Percentiles rank a stretch among this genome's conserved stretches.
phyloP scores from a whole-genome alignment of 2,888 invertebrate genomes.

The Aphodius granarius region DNA sequence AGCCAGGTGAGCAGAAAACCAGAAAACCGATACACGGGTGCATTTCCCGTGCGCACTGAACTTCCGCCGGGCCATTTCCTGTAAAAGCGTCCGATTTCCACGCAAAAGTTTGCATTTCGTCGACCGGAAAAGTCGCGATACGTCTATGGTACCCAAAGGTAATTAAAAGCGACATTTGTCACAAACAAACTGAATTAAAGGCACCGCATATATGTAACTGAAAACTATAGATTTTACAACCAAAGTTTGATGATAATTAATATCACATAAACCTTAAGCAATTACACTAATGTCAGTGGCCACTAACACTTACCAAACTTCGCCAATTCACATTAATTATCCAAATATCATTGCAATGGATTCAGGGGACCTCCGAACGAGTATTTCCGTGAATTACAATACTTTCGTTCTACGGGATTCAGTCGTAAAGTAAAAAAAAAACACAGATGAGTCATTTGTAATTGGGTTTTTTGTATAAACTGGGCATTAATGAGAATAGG shows the following conservation, averaged over 20 bases:
- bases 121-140: background rate
- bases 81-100: no score
- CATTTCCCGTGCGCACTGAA: background rate
- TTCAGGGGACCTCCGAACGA: no score
- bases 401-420: no score
- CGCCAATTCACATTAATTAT: no score
- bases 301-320: no score
- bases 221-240: no score
- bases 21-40: background rate
- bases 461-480: background rate
- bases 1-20: background rate
- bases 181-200: background rate
- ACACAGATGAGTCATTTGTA: background rate
- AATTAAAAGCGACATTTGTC: background rate
- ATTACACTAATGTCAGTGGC: no score
- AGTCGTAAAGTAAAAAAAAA: background rate
- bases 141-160: background rate
- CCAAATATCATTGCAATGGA: no score
- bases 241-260: no score
- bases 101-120: background rate
- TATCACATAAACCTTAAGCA: no score
- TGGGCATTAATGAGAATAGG: background rate
- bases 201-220: no score
- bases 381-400: no score
- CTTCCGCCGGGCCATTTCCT: background rate